Conservation (phyloP, 92 coral and sea anemone genomes). For the Epizoanthus rinbou region DNA sequence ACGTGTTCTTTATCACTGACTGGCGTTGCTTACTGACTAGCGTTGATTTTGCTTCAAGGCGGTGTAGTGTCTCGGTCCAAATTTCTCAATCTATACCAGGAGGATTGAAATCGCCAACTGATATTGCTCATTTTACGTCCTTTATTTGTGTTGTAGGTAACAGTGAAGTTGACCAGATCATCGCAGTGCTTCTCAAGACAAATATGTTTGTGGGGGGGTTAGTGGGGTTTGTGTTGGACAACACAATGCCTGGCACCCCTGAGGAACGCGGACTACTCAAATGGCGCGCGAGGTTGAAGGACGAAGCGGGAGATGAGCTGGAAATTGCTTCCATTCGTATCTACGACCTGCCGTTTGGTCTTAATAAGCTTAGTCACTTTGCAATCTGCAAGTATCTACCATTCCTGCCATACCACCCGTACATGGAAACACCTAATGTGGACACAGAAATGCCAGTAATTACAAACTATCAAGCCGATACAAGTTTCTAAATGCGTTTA, state of each 20-base stretch:
- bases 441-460: slow-evolving; percentile 1
- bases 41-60: too few species aligned
- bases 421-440: slow-evolving; percentile 30
- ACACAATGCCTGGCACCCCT: slow-evolving; percentile 90
- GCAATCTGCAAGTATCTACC: slow-evolving; percentile 72
- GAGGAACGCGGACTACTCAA: slow-evolving; percentile 90
- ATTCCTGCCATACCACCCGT: slow-evolving; percentile 52
- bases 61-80: too few species aligned
- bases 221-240: slow-evolving; percentile 84
- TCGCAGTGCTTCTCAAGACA: slow-evolving; percentile 81
- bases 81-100: too few species aligned
- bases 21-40: too few species aligned
- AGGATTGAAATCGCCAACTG: background rate
- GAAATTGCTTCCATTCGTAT: slow-evolving; percentile 67
- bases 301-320: slow-evolving; percentile 54
- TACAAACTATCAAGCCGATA: background rate
- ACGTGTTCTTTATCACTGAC: too few species aligned
- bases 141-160: slow-evolving; percentile 48
- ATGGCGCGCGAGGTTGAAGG: slow-evolving; percentile 64
- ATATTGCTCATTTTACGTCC: background rate
- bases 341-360: slow-evolving; percentile 79
- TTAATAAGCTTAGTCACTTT: slow-evolving; percentile 67
- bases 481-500: too few species aligned
- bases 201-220: slow-evolving; percentile 94
- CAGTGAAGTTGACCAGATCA: slow-evolving; percentile 76